These are phyloP conservation scores for Malthinus flaveolus DNA, from an alignment of 2,888 invertebrate genomes.

Conservation along the genomic window DNA sequence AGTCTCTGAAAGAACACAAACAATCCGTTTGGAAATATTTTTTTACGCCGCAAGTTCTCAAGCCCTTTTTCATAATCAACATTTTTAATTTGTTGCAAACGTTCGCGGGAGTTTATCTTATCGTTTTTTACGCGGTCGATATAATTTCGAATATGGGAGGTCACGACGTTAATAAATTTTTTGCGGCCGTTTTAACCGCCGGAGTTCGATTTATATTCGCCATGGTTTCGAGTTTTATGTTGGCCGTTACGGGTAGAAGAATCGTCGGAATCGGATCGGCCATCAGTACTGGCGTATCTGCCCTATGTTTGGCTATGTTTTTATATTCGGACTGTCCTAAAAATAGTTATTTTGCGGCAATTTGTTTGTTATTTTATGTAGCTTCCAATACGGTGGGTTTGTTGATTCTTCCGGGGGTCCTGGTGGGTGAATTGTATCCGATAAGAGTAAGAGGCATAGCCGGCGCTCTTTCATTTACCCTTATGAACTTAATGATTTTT, in stretches of 20 bases:
- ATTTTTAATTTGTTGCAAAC: conserved; percentile 74
- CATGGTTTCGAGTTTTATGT: conserved; percentile 65
- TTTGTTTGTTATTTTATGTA: conserved; percentile 68
- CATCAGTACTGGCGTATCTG: conserved; percentile 66
- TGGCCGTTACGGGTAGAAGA: conserved; percentile 67
- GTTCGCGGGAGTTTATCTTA: conserved; percentile 74
- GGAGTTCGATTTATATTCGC: conserved; percentile 67
- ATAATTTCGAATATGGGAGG: conserved; percentile 65
- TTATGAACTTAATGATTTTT: conserved; percentile 71
- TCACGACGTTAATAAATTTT: conserved; percentile 53
- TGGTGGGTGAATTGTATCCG: conserved; percentile 76
- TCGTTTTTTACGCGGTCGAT: conserved; percentile 79
- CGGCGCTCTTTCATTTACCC: conserved; percentile 73
- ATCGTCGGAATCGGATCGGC: conserved; percentile 69
- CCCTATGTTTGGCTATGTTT: conserved; percentile 62
- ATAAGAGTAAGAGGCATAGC: conserved; percentile 73
- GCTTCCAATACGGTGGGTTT: conserved; percentile 74
- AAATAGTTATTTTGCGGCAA: conserved; percentile 51
- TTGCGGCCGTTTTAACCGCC: conserved; percentile 72
- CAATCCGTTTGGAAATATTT: conserved; percentile 51
- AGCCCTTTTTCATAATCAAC: conserved; percentile 74
- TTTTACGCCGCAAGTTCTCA: conserved; percentile 65
- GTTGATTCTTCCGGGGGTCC: conserved; percentile 73
- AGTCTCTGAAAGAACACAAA: conserved; percentile 45
- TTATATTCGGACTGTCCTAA: conserved; percentile 51